Evolutionary conservation across 1,140 invertebrate genomes (phyloP).

Genomic region (Ganaspis sp.): DNA sequence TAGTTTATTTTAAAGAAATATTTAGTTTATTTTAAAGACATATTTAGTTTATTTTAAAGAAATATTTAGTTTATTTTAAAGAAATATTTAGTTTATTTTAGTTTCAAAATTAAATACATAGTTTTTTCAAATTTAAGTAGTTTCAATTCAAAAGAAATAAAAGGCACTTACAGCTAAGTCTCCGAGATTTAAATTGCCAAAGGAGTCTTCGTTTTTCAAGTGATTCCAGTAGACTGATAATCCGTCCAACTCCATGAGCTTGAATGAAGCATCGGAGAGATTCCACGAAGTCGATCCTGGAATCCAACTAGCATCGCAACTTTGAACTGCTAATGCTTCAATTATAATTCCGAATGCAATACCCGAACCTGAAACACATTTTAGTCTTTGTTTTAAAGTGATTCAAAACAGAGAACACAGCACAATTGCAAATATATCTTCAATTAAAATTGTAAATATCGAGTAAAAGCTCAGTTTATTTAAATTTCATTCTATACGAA

Average conservation of each 20-base stretch:
- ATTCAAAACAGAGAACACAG: no score
- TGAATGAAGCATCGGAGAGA: conserved; percentile 84
- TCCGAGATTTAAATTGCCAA: conserved; percentile 81
- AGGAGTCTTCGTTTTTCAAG: conserved; percentile 80
- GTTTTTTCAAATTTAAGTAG: conserved; percentile 41
- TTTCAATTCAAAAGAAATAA: no score
- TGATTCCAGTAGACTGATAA: conserved; percentile 95
- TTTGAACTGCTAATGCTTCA: conserved; percentile 89
- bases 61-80: no score
- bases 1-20: no score
- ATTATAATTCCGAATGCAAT: conserved; percentile 93
- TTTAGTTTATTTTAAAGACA: no score
- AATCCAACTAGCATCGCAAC: conserved; percentile 92
- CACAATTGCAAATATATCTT: no score
- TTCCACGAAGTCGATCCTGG: conserved; percentile 85
- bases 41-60: no score
- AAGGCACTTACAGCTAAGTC: conserved; percentile 82
- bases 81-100: no score
- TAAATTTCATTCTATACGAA: no score
- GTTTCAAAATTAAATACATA: no score
- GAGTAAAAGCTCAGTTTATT: no score
- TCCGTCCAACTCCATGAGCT: conserved; percentile 91
- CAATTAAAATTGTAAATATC: no score
- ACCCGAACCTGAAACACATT: conserved; percentile 71
- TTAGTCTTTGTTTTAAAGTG: conserved; percentile 26